Evolutionary conservation across 2,113 vertebrate species (phyloP), one percentile per base, ranked within the genome.

Genomic region (Guaruba guarouba): DNA sequence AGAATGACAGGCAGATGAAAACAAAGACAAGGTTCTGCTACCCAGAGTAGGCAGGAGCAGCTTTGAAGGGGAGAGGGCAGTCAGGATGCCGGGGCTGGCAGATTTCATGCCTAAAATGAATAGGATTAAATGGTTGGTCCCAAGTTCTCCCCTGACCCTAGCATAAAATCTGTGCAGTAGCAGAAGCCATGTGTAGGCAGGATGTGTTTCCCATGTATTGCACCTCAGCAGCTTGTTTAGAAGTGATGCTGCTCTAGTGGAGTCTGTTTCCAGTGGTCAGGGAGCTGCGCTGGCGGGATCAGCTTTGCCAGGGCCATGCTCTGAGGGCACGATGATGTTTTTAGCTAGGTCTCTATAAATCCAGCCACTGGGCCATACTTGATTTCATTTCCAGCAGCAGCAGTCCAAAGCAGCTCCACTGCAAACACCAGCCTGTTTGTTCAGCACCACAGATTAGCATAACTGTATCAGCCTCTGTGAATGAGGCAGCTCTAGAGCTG

Each of bases 111-210:
- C 46, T 69, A 46, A 3, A 16, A 2, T 8, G 29, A 41, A 17
- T 2, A 43, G 63, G 35, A 69, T 85, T n/a, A 55, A 85, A 22
- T 22, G 16, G 35, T 25, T 25, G 10, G 35, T 52, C 9, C 55
- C 15, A 73, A 73, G 75, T 31, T 68, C 74, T 80, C 8, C 82
- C 66, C 31, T 44, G 69, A 17, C 35, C 52, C 62, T 59, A 11
- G 55, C 41, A 20, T 11, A 66, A 25, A 13, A 17, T 12, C 61
- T 7, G 37, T 1, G 41, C 10, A 1, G 27, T 29, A 19, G 13
- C 91, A 37, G 7, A 13, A 74, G 75, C 59, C 48, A 1, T 0
- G 11, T 0, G 59, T n/a, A 5, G 18, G 7, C 37, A 49, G 28
- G 51, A 20, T 17, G 2, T 17, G 10, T 18, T 16, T 44, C 25